Conservation (phyloP, 1,140 invertebrate species). For the Saccostrea echinata region DNA sequence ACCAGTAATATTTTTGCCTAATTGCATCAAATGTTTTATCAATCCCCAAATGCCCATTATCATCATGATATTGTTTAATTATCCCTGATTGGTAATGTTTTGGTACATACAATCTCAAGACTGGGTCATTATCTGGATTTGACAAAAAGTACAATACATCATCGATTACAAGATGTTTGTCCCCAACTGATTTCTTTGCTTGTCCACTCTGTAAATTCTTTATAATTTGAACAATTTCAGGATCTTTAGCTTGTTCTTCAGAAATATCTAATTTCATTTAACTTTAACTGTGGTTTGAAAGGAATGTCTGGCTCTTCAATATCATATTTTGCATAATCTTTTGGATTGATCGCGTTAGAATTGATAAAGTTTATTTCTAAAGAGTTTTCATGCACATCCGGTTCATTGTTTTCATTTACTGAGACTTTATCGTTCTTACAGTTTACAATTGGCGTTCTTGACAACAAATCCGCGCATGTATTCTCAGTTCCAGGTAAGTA, state of each 20-base stretch:
- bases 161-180: neutral
- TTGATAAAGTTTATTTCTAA: conserved; percentile 41
- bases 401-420: too few relatives aligned
- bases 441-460: too few relatives aligned
- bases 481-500: too few relatives aligned
- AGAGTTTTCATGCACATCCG: too few relatives aligned
- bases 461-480: too few relatives aligned
- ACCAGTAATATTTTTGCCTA: too few relatives aligned
- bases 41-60: too few relatives aligned
- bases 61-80: conserved; percentile 52
- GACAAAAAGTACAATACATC: neutral
- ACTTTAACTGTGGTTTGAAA: neutral
- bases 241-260: neutral
- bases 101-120: neutral
- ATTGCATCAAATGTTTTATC: too few relatives aligned
- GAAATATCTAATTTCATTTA: neutral
- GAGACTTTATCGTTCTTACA: too few relatives aligned
- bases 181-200: neutral
- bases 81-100: neutral
- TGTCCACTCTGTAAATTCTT: neutral
- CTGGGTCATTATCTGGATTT: neutral
- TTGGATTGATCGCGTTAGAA: conserved; percentile 53
- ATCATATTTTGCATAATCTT: conserved; percentile 35
- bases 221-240: neutral
- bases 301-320: neutral